Percentiles rank a stretch among this genome's conserved stretches.
These are phyloP conservation scores for Drosophila carrolli DNA, from an alignment of 1,140 invertebrate species.

Conservation along the genomic window DNA sequence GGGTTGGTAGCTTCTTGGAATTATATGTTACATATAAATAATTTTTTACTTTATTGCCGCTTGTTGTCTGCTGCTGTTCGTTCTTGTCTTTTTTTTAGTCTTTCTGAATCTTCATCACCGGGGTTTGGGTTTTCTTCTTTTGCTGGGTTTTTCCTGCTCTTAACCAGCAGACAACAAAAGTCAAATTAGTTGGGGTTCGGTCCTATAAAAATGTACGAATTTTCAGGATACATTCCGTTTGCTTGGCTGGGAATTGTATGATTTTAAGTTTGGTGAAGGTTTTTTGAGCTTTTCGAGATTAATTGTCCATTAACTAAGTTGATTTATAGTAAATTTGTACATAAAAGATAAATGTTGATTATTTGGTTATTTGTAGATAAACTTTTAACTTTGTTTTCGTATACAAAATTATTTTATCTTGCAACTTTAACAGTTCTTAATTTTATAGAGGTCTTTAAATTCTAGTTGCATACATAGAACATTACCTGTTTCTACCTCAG, in stretches of 20 bases:
- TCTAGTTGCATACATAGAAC: neutral
- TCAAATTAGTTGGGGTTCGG: slow-evolving; percentile 14
- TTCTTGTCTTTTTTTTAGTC: neutral
- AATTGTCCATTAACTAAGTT: neutral
- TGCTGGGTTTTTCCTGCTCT: neutral
- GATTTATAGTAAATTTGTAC: neutral
- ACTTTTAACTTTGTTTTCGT: neutral
- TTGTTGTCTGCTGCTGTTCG: slow-evolving; percentile 14
- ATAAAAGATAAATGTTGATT: neutral
- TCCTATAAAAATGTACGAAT: slow-evolving; percentile 11
- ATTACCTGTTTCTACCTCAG: neutral
- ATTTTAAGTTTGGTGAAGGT: neutral
- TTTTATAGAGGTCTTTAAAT: neutral
- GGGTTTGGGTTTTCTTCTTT: slow-evolving; percentile 17
- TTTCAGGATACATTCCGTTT: neutral
- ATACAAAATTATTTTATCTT: neutral
- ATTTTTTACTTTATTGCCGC: slow-evolving; percentile 46
- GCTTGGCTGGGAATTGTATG: neutral
- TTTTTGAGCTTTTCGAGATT: neutral
- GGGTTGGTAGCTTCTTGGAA: slow-evolving; percentile 51
- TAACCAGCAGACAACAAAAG: slow-evolving; percentile 11
- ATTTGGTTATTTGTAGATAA: neutral
- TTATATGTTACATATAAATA: slow-evolving; percentile 54
- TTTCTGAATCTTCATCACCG: neutral
- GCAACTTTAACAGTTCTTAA: too few relatives aligned